Percentiles rank a stretch among this genome's conserved stretches.
phyloP scores from a whole-genome alignment of 2,888 invertebrate species.

The Carterocephalus palaemon region DNA sequence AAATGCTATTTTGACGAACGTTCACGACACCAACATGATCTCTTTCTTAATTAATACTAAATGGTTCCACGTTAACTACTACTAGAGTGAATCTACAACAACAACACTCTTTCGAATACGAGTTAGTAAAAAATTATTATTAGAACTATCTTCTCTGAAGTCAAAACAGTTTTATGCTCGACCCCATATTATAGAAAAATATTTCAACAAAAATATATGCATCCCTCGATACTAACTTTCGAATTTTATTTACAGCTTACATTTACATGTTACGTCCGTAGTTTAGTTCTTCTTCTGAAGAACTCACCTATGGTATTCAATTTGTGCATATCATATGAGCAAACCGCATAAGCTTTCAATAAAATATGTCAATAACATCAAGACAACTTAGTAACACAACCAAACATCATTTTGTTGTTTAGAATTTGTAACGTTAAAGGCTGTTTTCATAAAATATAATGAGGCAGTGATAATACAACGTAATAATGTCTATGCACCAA shows the following conservation, averaged over 20 bases:
- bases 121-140: background rate
- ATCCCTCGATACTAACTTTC: slow-evolving; percentile 62
- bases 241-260: slow-evolving; percentile 57
- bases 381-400: too few relatives aligned
- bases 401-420: too few relatives aligned
- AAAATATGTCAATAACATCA: slow-evolving; percentile 3
- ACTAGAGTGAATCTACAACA: slow-evolving; percentile 1
- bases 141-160: background rate
- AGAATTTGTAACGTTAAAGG: slow-evolving; percentile 4
- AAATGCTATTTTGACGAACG: slow-evolving; percentile 10
- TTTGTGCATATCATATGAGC: slow-evolving; percentile 14
- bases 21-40: slow-evolving; percentile 4
- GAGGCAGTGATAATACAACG: slow-evolving; percentile 45
- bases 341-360: background rate
- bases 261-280: slow-evolving; percentile 45
- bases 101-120: background rate
- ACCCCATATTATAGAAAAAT: slow-evolving; percentile 61
- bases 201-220: slow-evolving; percentile 68
- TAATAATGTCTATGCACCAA: slow-evolving; percentile 38
- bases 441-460: slow-evolving; percentile 25
- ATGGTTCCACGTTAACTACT: slow-evolving; percentile 52
- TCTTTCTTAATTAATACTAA: slow-evolving; percentile 45
- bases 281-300: background rate
- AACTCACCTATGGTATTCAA: background rate
- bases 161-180: slow-evolving; percentile 34